These are phyloP conservation scores for Chesias legatella DNA, from an alignment of 2,888 invertebrate genomes.

Conservation along the genomic window DNA sequence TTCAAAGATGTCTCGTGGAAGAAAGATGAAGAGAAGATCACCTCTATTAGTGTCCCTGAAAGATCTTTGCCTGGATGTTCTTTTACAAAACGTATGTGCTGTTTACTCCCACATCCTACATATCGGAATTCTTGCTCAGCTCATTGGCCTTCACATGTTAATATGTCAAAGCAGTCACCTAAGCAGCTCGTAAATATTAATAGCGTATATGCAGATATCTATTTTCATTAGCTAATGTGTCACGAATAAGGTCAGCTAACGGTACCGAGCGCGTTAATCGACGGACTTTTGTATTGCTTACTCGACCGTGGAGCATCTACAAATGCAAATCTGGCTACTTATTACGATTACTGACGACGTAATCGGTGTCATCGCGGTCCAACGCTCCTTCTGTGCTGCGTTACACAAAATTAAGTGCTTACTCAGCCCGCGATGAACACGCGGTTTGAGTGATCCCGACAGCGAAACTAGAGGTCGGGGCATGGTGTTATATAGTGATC, in stretches of 20 bases:
- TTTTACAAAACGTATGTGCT: constrained; percentile 76
- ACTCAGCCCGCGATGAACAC: constrained; percentile 45
- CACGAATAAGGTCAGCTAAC: constrained; percentile 53
- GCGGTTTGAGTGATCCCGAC: constrained; percentile 47
- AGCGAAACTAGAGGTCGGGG: constrained; percentile 54
- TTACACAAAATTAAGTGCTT: constrained; percentile 28
- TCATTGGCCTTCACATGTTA: too few relatives aligned
- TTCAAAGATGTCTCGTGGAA: constrained; percentile 32
- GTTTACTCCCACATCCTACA: too few relatives aligned
- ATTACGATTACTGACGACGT: constrained; percentile 25
- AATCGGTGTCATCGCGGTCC: constrained; percentile 38
- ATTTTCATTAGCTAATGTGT: constrained; percentile 40
- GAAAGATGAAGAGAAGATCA: constrained; percentile 51
- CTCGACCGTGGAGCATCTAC: constrained; percentile 37
- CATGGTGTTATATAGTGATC: constrained; percentile 51
- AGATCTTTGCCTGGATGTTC: constrained; percentile 77
- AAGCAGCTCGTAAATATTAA: constrained; percentile 23
- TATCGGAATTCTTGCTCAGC: too few relatives aligned
- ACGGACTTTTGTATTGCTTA: constrained; percentile 35
- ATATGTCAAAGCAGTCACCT: constrained; percentile 15
- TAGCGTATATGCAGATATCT: constrained; percentile 23
- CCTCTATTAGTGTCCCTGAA: constrained; percentile 66
- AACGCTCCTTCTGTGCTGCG: constrained; percentile 37
- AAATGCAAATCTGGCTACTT: constrained; percentile 38
- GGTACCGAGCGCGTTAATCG: constrained; percentile 48